These are phyloP conservation scores for Mirza zaza DNA, from an alignment of 2,113 vertebrate species.

Conservation along the genomic window DNA sequence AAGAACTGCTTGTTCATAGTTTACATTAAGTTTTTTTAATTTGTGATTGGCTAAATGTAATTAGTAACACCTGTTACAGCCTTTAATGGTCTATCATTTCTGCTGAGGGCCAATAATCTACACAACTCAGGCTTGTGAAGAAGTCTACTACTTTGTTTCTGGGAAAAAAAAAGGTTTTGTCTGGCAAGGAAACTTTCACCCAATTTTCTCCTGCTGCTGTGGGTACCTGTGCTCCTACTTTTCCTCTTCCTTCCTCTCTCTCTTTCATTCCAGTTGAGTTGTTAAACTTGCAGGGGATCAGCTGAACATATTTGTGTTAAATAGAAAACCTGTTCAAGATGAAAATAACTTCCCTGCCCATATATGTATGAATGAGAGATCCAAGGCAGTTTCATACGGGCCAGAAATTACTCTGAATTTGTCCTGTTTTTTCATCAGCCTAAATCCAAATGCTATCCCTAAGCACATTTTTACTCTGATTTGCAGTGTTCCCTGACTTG, in stretches of 20 bases:
- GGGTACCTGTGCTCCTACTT: neutral
- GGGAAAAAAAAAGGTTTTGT: neutral
- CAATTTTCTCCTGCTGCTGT: neutral
- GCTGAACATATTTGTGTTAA: neutral
- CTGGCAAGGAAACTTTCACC: neutral
- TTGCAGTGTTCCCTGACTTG: neutral
- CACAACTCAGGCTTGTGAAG: neutral
- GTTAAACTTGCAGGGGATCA: neutral
- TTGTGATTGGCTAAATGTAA: neutral
- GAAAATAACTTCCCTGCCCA: neutral
- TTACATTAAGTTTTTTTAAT: neutral
- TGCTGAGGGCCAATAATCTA: neutral
- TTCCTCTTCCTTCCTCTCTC: neutral
- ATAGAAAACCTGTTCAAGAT: neutral
- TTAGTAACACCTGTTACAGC: neutral
- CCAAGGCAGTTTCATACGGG: neutral
- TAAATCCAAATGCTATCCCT: neutral
- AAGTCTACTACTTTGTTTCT: neutral
- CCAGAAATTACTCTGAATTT: neutral
- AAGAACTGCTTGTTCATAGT: neutral
- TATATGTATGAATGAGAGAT: neutral
- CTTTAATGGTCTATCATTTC: neutral
- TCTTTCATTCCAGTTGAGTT: neutral
- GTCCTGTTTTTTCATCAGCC: neutral
- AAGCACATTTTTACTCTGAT: neutral